Evolutionary conservation across 1,140 invertebrate species (phyloP).

Genomic region (Cotesia chilonis): DNA sequence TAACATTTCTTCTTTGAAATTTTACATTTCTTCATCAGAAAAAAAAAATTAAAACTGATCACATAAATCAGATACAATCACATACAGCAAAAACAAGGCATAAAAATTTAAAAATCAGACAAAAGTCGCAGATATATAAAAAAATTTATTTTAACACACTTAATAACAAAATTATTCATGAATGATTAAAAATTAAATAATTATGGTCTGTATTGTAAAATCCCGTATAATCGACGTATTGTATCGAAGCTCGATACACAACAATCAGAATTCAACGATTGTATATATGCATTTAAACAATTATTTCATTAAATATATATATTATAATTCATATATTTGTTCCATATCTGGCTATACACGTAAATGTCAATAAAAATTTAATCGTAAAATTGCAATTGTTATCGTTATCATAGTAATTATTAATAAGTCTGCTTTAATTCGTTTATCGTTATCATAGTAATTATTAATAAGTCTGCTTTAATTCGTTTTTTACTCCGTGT

Average conservation of each 20-base stretch:
- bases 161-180: no score
- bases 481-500: constrained; percentile 17
- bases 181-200: no score
- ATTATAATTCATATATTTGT: constrained; percentile 1
- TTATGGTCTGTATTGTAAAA: background rate
- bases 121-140: no score
- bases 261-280: constrained; percentile 45
- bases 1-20: no score
- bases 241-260: constrained; percentile 34
- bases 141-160: no score
- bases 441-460: background rate
- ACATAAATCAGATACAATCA: no score
- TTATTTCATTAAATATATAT: constrained; percentile 29
- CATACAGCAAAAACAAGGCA: no score
- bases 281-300: constrained; percentile 57
- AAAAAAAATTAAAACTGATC: no score
- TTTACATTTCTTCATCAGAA: no score
- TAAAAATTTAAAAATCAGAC: no score
- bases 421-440: background rate
- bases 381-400: constrained; percentile 9
- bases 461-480: background rate
- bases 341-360: constrained; percentile 5
- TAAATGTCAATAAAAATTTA: constrained; percentile 11
- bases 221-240: constrained; percentile 18
- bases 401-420: background rate